Conservation (phyloP, 2,113 vertebrate species). For the Esox niger region DNA sequence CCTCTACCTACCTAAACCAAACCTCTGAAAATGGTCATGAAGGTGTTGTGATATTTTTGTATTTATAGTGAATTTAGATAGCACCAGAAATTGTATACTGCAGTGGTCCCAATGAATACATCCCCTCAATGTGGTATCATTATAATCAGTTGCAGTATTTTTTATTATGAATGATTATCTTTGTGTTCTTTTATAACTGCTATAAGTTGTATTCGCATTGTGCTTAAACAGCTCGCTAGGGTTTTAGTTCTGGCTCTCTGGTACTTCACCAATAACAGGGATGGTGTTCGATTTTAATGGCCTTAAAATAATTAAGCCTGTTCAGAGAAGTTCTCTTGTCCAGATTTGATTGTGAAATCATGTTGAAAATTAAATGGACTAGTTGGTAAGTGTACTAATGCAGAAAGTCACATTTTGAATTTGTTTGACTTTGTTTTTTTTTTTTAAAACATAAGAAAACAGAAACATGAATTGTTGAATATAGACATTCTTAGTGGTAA, state of each 20-base stretch:
- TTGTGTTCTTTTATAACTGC: conserved; percentile 17
- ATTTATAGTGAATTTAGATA: conserved; percentile 77
- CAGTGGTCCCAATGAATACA: conserved; percentile 23
- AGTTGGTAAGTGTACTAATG: conserved; percentile 4
- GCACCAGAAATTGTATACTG: conserved; percentile 71
- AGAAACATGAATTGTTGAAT: conserved; percentile 22
- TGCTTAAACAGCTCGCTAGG: conserved; percentile 11
- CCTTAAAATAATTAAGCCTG: conserved; percentile 10
- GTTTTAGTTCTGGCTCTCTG: conserved; percentile 6
- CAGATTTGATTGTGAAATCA: conserved; percentile 14
- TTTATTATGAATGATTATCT: conserved; percentile 27
- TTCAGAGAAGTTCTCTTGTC: not conserved
- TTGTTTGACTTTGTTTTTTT: conserved; percentile 6
- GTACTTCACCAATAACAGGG: conserved; percentile 1
- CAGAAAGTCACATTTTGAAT: not conserved
- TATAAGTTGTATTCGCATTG: conserved; percentile 12
- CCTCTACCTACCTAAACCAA: conserved; percentile 25
- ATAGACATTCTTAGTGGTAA: conserved; percentile 27
- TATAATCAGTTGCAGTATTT: conserved; percentile 49
- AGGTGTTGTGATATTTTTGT: conserved; percentile 86
- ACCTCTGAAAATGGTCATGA: conserved; percentile 65
- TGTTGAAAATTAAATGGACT: conserved; percentile 13
- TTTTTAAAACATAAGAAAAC: conserved; percentile 11
- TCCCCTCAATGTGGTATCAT: conserved; percentile 40
- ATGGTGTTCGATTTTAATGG: conserved; percentile 24